Evolutionary conservation across 2,113 vertebrate genomes (phyloP).

Genomic region (Panthera leo): DNA sequence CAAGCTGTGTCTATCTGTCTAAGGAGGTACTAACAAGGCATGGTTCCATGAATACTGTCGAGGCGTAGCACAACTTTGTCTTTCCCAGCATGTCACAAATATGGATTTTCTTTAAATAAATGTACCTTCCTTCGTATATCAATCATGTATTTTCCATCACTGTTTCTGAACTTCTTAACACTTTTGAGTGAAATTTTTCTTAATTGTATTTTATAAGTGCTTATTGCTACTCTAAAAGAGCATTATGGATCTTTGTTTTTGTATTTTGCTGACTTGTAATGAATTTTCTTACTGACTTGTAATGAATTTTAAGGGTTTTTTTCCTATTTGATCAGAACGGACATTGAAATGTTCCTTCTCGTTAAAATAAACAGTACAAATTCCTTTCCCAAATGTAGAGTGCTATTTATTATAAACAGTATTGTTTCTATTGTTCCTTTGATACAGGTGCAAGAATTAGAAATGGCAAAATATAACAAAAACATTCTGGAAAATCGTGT

Average conservation of each 20-base stretch:
- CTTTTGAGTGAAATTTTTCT: not conserved
- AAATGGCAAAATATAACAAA: not conserved
- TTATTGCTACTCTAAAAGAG: not conserved
- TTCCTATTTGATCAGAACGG: not conserved
- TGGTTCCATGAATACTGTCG: not conserved
- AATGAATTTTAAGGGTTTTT: not conserved
- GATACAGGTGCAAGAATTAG: not conserved
- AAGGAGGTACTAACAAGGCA: not conserved
- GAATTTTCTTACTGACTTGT: not conserved
- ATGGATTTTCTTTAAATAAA: not conserved
- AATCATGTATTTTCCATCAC: not conserved
- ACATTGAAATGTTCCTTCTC: not conserved
- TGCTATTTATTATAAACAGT: not conserved
- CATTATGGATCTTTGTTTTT: not conserved
- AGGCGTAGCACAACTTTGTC: not conserved
- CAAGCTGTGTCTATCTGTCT: rapidly evolving
- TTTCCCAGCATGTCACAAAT: not conserved
- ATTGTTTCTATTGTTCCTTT: not conserved
- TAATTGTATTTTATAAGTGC: not conserved
- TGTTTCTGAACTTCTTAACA: not conserved
- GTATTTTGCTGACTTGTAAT: not conserved
- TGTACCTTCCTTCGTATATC: not conserved
- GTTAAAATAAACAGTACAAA: not conserved
- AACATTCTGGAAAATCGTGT: not conserved
- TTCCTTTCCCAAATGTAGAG: not conserved